These are phyloP conservation scores for Pterocles burchelli DNA, from an alignment of 2,113 vertebrate genomes.

Conservation along the genomic window DNA sequence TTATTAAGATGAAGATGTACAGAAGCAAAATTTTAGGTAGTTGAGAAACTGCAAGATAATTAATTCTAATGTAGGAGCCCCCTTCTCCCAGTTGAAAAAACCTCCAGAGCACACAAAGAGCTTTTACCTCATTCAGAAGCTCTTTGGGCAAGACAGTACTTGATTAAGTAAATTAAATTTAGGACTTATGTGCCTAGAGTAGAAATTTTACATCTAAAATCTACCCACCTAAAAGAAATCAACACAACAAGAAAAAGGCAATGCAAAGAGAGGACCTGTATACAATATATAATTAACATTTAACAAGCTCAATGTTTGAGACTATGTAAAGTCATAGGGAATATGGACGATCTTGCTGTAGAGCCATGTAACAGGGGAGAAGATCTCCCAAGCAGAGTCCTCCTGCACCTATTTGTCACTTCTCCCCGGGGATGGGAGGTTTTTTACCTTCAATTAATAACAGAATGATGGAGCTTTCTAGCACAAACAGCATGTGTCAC, in stretches of 20 bases:
- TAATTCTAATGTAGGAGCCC: neutral
- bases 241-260: neutral
- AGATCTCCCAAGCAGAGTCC: neutral
- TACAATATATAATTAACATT: neutral
- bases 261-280: neutral
- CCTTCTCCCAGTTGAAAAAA: neutral
- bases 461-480: neutral
- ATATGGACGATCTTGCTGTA: neutral
- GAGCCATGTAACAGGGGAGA: neutral
- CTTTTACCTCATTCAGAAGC: neutral
- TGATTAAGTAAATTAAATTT: neutral
- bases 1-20: neutral
- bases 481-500: neutral
- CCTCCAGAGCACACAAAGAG: neutral
- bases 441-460: neutral
- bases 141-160: neutral
- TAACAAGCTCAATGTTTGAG: neutral
- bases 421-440: neutral
- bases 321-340: neutral
- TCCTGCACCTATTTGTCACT: neutral
- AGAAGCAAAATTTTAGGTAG: neutral
- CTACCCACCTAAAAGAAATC: neutral
- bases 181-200: neutral
- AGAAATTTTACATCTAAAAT: neutral
- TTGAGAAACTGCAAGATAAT: neutral